Percentiles rank a stretch among this genome's conserved stretches.
phyloP scores from a whole-genome alignment of 1,140 invertebrate genomes.

The Ceratosolen fusciceps region DNA sequence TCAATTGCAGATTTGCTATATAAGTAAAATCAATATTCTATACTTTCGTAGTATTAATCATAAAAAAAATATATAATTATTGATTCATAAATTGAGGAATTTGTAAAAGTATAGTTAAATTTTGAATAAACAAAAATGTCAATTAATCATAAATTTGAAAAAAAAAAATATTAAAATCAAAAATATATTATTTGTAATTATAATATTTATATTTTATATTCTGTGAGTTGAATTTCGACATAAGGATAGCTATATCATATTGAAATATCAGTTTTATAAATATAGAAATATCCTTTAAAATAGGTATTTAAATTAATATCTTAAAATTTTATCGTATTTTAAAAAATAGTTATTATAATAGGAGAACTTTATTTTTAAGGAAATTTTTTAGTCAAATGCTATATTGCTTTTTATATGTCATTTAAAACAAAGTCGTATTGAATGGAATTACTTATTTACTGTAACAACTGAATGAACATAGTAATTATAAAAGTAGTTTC shows the following conservation, averaged over 20 bases:
- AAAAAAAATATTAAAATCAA: not conserved
- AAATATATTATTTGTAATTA: too few species aligned
- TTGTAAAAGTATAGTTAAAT: not conserved
- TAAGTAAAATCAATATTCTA: too few species aligned
- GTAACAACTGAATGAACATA: not conserved
- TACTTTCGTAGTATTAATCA: too few species aligned
- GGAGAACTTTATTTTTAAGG: not conserved
- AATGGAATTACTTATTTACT: conserved; percentile 2
- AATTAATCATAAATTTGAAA: not conserved
- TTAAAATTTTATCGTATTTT: too few species aligned
- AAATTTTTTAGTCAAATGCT: not conserved
- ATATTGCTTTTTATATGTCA: not conserved
- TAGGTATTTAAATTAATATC: not conserved
- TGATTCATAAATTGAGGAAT: not conserved
- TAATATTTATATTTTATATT: too few species aligned
- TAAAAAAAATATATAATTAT: not conserved
- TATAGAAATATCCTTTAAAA: not conserved
- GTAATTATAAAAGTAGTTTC: not conserved
- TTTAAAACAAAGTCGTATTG: not conserved
- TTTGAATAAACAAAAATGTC: conserved; percentile 16
- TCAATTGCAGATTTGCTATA: conserved; percentile 16
- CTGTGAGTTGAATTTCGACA: too few species aligned
- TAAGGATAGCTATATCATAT: too few species aligned
- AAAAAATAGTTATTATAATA: too few species aligned
- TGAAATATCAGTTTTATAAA: too few species aligned